These are phyloP conservation scores for Trinectes maculatus DNA, from an alignment of 2,113 vertebrate genomes.

Conservation along the genomic window DNA sequence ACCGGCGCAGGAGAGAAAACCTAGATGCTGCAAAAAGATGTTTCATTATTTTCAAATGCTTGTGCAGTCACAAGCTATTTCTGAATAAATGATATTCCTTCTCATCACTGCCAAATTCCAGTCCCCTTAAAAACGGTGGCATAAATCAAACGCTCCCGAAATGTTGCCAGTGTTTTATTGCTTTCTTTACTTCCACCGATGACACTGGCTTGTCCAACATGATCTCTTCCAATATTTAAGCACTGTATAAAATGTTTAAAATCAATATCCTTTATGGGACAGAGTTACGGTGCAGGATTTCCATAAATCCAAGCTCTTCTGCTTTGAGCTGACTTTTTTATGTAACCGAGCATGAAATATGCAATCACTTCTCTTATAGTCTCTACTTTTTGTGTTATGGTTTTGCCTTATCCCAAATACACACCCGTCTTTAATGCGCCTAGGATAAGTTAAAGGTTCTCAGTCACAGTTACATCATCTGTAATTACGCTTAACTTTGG, in stretches of 20 bases:
- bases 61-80: background rate
- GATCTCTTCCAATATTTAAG: slow-evolving; percentile 2
- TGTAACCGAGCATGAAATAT: slow-evolving; percentile 41
- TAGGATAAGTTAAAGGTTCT: slow-evolving; percentile 26
- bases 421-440: slow-evolving; percentile 44
- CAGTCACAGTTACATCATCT: background rate
- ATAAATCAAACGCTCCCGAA: background rate
- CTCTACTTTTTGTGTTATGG: background rate
- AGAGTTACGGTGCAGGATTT: slow-evolving; percentile 15
- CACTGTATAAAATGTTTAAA: slow-evolving; percentile 9
- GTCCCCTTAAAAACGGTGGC: background rate
- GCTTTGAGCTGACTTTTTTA: slow-evolving; percentile 18
- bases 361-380: slow-evolving; percentile 34
- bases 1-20: background rate
- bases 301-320: slow-evolving; percentile 24
- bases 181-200: background rate
- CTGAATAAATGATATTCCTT: background rate
- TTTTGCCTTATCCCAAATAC: slow-evolving; percentile 45
- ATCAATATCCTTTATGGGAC: slow-evolving; percentile 9
- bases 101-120: slow-evolving; percentile 2
- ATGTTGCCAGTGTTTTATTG: background rate
- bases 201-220: slow-evolving; percentile 1
- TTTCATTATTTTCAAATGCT: background rate
- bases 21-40: background rate
- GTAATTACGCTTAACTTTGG: slow-evolving; percentile 29